A percentile compares a stretch with the other conserved stretches of the same genome.
Conservation (phyloP, 2,888 invertebrate species). For the Caenorhabditis plicata region DNA sequence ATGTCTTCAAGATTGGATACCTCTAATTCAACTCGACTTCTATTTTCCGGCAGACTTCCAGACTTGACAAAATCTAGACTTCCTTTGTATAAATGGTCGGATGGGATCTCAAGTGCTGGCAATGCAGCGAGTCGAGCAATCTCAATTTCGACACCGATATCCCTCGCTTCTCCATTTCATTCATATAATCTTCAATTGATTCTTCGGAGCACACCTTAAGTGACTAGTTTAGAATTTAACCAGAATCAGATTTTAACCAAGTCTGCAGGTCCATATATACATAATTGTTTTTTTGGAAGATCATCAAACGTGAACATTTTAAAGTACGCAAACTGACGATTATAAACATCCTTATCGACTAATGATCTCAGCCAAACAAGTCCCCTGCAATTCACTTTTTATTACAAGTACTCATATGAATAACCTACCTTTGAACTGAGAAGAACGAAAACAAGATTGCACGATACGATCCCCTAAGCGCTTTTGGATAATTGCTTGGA, state of each 20-base stretch:
- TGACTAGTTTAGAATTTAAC: not conserved
- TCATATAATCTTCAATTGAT: conserved; percentile 37
- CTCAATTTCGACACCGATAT: conserved; percentile 23
- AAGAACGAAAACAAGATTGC: conserved; percentile 51
- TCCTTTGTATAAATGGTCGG: conserved; percentile 65
- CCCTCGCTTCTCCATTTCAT: conserved; percentile 23
- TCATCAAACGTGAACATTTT: conserved; percentile 51
- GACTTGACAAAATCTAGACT: conserved; percentile 38
- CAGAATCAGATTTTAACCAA: conserved; percentile 9
- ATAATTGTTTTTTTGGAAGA: conserved; percentile 71
- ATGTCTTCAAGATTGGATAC: conserved; percentile 2
- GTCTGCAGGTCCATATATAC: conserved; percentile 68
- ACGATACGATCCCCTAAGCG: conserved; percentile 46
- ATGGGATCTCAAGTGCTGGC: conserved; percentile 74
- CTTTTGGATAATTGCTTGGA: conserved; percentile 42
- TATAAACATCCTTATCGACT: conserved; percentile 50
- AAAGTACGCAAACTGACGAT: conserved; percentile 57
- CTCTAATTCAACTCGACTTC: conserved; percentile 27
- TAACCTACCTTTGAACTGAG: conserved; percentile 42
- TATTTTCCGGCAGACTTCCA: conserved; percentile 22
- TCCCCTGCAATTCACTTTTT: conserved; percentile 14
- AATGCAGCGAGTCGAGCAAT: conserved; percentile 77
- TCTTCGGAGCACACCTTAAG: conserved; percentile 44
- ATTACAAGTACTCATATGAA: not conserved
- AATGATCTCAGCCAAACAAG: conserved; percentile 55